Evolutionary conservation across 2,113 vertebrate genomes (phyloP), one percentile per base, ranked within the genome.

Genomic region (Actenoides lindsayi): DNA sequence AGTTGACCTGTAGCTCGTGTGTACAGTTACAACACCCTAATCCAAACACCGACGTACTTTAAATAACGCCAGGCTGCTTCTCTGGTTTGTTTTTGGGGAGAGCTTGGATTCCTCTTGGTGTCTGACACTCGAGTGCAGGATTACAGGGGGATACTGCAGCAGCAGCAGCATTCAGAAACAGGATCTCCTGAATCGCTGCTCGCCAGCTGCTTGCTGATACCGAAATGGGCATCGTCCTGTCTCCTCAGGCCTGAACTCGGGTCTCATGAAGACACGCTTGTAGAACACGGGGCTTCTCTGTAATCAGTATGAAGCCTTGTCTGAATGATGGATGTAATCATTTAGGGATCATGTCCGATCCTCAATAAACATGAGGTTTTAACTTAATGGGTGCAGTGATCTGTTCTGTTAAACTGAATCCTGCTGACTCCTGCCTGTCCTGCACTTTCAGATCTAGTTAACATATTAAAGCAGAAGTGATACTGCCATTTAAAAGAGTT

Each of bases 151-250:
- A 48, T 28, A 57, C 30, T 87, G 35, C 69, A n/a, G 50, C 57
- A 80, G 71, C 77, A 74, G 76, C 50, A 64, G 63, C 3, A 19
- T 18, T 82, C 69, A 70, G 67, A 70, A 96, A 56, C 84, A 76
- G 54, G 30, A 87, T 91, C 85, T 96, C 50, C 28, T 1, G 1
- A 83, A 50, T 18, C 14, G 10, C 80, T 80, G 0, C 64, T 76
- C 82, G 79, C 87, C 71, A 62, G 70, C 20, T 57, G 16, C 83
- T 70, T 92, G 91, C 81, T 41, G 69, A 84, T 94, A 84, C 86
- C 80, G 73, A 65, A 73, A 90, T 25, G 50, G 90, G 60, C 35
- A 11, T 42, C 1, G 0, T 86, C 75, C 39, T 73, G 86, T 87
- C 95, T 82, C 11, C 0, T 94, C 92, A 91, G 88, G 92, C 92